These are phyloP conservation scores for Heliconius hewitsoni DNA, from an alignment of 1,140 invertebrate species.

Conservation along the genomic window DNA sequence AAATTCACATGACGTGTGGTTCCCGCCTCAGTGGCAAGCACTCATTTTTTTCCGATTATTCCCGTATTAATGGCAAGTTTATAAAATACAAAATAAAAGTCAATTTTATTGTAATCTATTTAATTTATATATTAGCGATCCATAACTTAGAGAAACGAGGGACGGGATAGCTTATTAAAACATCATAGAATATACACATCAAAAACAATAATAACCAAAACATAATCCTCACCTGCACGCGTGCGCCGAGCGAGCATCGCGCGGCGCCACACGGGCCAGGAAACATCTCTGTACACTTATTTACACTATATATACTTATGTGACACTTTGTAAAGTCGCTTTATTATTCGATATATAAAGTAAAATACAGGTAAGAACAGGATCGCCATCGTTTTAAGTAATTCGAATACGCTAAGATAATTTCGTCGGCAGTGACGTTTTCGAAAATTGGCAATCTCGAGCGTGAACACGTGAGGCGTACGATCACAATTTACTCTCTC, in stretches of 20 bases:
- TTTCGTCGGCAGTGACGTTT: slow-evolving; percentile 43
- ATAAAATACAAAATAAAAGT: slow-evolving; percentile 23
- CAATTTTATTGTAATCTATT: slow-evolving; percentile 54
- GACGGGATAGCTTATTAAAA: slow-evolving; percentile 71
- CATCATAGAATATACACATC: slow-evolving; percentile 55
- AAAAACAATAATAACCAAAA: slow-evolving; percentile 43
- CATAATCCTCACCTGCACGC: slow-evolving; percentile 10
- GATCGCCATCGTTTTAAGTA: slow-evolving; percentile 28
- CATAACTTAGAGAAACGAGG: slow-evolving; percentile 66
- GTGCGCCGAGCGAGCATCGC: slow-evolving; percentile 1
- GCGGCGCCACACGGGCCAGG: background rate
- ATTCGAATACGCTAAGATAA: slow-evolving; percentile 35
- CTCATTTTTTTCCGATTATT: background rate
- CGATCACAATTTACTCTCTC: slow-evolving; percentile 25
- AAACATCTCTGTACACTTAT: slow-evolving; percentile 30
- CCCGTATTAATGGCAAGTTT: background rate
- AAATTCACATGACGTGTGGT: background rate
- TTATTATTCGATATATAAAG: slow-evolving; percentile 13
- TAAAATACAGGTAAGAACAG: slow-evolving; percentile 29
- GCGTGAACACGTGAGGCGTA: slow-evolving; percentile 31
- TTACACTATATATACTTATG: slow-evolving; percentile 31
- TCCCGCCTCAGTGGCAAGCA: background rate
- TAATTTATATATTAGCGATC: slow-evolving; percentile 61
- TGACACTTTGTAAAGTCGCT: slow-evolving; percentile 19
- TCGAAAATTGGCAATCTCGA: slow-evolving; percentile 37